phyloP scores from a whole-genome alignment of 2,113 vertebrate genomes.

The Cyanoramphus novaezelandiae region DNA sequence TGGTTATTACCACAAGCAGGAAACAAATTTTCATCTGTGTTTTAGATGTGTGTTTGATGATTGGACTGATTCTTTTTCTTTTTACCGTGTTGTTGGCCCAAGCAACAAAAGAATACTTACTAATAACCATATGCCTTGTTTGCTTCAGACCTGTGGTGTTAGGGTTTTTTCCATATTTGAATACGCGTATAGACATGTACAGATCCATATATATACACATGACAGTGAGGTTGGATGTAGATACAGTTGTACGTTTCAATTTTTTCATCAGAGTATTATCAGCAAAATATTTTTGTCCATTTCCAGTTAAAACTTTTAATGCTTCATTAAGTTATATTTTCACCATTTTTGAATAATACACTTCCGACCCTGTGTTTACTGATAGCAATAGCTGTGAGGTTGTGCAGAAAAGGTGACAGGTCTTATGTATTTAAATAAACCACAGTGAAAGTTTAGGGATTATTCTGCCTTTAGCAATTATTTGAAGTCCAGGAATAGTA shows the following conservation, averaged over 20 bases:
- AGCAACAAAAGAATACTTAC: neutral
- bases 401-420: neutral
- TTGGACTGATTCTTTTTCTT: neutral
- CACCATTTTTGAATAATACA: neutral
- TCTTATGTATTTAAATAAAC: neutral
- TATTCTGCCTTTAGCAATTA: neutral
- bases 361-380: neutral
- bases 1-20: neutral
- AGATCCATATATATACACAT: neutral
- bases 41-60: neutral
- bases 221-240: neutral
- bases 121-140: neutral
- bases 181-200: neutral
- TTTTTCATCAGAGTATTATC: neutral
- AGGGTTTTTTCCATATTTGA: neutral
- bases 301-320: neutral
- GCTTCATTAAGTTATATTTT: neutral
- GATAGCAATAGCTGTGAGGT: neutral
- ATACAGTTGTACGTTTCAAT: neutral
- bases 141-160: neutral
- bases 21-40: neutral
- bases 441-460: neutral
- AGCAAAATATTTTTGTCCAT: neutral
- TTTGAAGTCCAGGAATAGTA: neutral
- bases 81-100: rapidly evolving